Percentiles rank a stretch among this genome's conserved stretches.
Evolutionary conservation across 2,113 vertebrate species (phyloP).

Genomic region (Varanus komodoensis): DNA sequence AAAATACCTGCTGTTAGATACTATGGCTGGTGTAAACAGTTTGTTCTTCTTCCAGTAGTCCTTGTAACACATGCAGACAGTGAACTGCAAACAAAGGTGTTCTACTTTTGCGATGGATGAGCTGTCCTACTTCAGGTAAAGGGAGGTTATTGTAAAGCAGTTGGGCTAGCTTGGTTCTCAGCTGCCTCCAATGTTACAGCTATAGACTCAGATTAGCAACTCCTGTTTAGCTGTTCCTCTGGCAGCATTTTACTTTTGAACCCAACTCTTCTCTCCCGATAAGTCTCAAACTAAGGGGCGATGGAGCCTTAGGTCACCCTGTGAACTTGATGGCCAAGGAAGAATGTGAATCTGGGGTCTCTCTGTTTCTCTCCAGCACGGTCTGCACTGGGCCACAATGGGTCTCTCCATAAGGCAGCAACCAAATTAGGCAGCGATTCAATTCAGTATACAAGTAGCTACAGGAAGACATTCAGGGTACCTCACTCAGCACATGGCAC

Average conservation of each 20-base stretch:
- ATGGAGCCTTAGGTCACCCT: not conserved
- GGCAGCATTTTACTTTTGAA: not conserved
- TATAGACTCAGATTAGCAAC: not conserved
- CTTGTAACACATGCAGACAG: not conserved
- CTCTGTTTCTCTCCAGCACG: not conserved
- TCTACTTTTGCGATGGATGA: not conserved
- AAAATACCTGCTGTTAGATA: not conserved
- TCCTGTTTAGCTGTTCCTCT: not conserved
- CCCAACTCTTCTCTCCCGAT: not conserved
- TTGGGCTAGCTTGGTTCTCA: not conserved
- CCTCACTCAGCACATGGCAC: no score
- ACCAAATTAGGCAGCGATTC: not conserved
- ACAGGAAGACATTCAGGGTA: no score
- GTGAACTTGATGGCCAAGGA: not conserved
- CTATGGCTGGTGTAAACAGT: not conserved
- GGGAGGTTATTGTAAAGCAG: not conserved
- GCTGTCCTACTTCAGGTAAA: not conserved
- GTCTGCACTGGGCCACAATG: not conserved
- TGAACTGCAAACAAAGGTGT: not conserved
- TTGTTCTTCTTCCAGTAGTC: not conserved
- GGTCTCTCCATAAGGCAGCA: not conserved
- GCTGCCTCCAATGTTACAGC: not conserved
- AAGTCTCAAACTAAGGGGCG: not conserved
- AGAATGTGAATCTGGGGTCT: not conserved
- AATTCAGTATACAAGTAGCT: not conserved